phyloP scores from a whole-genome alignment of 1,140 invertebrate genomes.

The Idris sp. region DNA sequence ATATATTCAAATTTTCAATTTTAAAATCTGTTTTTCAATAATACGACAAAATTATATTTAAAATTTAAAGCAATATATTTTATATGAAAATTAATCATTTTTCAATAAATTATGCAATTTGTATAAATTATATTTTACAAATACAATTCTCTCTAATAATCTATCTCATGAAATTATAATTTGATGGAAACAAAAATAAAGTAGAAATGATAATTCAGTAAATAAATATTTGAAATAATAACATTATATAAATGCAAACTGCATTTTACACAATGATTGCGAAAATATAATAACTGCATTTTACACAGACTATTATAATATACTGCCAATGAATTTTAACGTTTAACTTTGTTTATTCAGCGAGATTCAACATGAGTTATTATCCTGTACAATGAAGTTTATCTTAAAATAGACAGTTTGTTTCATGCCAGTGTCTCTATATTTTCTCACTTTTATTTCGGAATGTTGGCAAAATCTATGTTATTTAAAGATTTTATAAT shows the following conservation, averaged over 20 bases:
- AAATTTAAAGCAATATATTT: no score
- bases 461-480: background rate
- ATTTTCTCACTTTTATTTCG: conserved; percentile 2
- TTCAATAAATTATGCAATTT: no score
- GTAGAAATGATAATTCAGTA: background rate
- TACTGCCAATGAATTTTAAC: conserved; percentile 11
- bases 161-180: no score
- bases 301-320: conserved; percentile 12
- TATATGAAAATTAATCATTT: no score
- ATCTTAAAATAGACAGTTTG: conserved; percentile 6
- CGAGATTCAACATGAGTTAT: conserved; percentile 16
- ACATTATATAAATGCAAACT: conserved; percentile 11
- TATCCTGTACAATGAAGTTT: conserved; percentile 9
- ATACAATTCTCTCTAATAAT: no score
- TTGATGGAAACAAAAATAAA: background rate
- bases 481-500: conserved; percentile 4
- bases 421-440: conserved; percentile 5
- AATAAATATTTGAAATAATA: conserved; percentile 2
- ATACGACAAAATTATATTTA: no score
- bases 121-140: no score
- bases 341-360: conserved; percentile 17
- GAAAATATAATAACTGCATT: conserved; percentile 9
- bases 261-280: background rate
- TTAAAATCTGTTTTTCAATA: no score
- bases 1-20: no score